Evolutionary conservation across 2,113 vertebrate species (phyloP).

Genomic region (Egretta garzetta): DNA sequence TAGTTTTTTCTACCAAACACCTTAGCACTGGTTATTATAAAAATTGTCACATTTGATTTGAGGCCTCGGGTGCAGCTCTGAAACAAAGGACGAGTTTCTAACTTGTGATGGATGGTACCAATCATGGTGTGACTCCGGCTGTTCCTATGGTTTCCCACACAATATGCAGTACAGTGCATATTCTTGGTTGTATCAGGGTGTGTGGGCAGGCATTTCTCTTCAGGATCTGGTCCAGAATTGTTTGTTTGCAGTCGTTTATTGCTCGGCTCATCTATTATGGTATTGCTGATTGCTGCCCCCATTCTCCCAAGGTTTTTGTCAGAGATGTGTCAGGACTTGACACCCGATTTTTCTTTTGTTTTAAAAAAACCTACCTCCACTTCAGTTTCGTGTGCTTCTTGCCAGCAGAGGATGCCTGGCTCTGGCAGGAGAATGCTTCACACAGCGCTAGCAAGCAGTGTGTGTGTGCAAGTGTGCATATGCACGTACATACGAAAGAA

Average conservation of each 20-base stretch:
- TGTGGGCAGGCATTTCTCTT: slow-evolving; percentile 22
- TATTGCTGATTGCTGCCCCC: neutral
- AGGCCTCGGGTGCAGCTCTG: slow-evolving; percentile 49
- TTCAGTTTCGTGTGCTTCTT: neutral
- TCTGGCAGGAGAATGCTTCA: neutral
- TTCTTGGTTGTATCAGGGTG: neutral
- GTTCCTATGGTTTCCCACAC: slow-evolving; percentile 43
- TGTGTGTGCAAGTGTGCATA: neutral
- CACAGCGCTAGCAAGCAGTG: neutral
- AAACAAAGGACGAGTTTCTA: slow-evolving; percentile 44
- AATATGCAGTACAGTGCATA: neutral
- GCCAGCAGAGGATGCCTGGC: neutral
- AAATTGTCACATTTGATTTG: slow-evolving; percentile 61
- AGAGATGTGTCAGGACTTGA: neutral
- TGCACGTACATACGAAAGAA: neutral
- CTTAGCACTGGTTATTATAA: neutral
- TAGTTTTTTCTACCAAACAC: slow-evolving; percentile 14
- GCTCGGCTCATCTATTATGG: neutral
- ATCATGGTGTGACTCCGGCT: slow-evolving; percentile 43
- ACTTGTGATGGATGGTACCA: slow-evolving; percentile 64
- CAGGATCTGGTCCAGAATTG: slow-evolving; percentile 4
- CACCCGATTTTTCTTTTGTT: neutral
- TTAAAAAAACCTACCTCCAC: neutral
- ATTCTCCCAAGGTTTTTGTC: neutral
- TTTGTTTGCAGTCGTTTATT: slow-evolving; percentile 37